Evolutionary conservation across 1,140 invertebrate genomes (phyloP).

Genomic region (Teleogryllus occipitalis): DNA sequence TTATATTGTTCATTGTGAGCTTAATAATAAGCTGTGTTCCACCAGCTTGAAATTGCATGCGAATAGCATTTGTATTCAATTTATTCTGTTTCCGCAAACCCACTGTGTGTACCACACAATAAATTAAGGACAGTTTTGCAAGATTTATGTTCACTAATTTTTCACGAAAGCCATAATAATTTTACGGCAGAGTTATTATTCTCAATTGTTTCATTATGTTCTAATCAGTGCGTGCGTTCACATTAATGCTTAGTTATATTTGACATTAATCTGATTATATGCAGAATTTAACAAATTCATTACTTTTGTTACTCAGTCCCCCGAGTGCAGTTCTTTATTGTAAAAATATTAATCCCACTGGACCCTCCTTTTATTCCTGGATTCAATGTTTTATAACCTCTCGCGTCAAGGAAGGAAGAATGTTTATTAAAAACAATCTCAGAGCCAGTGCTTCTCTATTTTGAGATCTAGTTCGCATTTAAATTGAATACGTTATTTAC

Average conservation of each 20-base stretch:
- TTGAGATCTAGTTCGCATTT: neutral
- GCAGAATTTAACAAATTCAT: slow-evolving; percentile 1
- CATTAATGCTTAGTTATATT: slow-evolving; percentile 1
- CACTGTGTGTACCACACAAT: neutral
- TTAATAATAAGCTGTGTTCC: too few species aligned
- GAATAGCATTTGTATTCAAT: too few species aligned
- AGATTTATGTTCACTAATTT: neutral
- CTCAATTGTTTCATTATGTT: neutral
- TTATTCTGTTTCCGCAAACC: too few species aligned
- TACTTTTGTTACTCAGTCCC: neutral
- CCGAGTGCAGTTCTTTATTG: neutral
- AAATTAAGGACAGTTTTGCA: neutral
- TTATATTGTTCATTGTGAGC: too few species aligned
- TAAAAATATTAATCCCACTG: neutral
- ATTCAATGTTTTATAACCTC: neutral
- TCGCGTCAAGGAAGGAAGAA: neutral
- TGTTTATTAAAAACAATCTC: too few species aligned
- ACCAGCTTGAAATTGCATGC: too few species aligned
- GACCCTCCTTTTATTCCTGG: neutral
- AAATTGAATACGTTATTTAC: neutral
- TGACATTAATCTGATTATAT: neutral
- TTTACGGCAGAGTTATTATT: neutral
- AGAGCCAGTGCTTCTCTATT: neutral
- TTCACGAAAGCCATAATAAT: neutral
- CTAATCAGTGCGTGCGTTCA: neutral